A percentile compares a stretch with the other conserved stretches of the same genome.
These are phyloP conservation scores for Protobothrops flavoviridis DNA, from an alignment of 2,113 vertebrate genomes.

Conservation along the genomic window DNA sequence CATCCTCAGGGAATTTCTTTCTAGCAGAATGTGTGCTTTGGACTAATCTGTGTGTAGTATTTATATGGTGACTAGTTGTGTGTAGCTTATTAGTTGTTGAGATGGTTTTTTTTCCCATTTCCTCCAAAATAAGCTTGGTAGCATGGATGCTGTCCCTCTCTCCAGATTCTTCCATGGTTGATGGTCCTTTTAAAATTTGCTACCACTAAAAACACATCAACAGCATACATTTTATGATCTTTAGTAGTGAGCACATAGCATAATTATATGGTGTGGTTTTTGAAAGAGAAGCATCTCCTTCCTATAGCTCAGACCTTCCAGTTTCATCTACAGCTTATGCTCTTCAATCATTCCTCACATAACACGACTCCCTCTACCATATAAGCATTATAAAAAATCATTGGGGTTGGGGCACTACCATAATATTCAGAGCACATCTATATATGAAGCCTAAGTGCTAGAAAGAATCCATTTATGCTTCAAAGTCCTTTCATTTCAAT, in stretches of 20 bases:
- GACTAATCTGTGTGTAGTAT: too few species aligned
- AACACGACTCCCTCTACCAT: background rate
- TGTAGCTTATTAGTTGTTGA: too few species aligned
- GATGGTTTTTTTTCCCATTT: background rate
- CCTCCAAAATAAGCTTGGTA: background rate
- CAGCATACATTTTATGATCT: background rate
- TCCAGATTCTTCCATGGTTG: too few species aligned
- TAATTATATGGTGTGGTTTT: background rate
- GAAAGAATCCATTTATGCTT: background rate
- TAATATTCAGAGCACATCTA: slow-evolving; percentile 8
- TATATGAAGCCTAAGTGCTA: background rate
- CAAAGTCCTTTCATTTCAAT: rapidly evolving
- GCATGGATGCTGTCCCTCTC: background rate
- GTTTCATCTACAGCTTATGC: background rate
- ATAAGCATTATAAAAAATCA: background rate
- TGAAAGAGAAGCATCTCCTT: background rate
- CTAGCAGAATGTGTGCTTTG: too few species aligned
- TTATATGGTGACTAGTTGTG: too few species aligned
- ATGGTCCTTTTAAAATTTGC: background rate
- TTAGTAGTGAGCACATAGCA: background rate
- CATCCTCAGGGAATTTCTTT: too few species aligned
- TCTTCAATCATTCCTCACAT: background rate
- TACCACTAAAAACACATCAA: background rate
- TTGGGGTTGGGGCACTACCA: background rate
- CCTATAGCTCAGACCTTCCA: background rate